Conservation (phyloP, 2,888 invertebrate genomes). For the Luperina testacea region DNA sequence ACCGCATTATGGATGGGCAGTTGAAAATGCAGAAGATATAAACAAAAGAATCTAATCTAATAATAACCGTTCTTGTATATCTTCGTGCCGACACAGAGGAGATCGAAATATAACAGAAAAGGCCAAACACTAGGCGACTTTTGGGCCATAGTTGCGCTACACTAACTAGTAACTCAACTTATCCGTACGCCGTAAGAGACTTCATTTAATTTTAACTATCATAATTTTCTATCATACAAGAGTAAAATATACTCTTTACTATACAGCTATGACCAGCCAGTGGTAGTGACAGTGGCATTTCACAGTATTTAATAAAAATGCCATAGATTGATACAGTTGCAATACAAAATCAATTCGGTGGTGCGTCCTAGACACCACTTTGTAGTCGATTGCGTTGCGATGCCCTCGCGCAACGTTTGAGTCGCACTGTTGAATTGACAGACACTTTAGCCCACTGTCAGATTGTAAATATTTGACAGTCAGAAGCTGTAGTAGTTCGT, state of each 20-base stretch:
- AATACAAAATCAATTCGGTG: slow-evolving; percentile 27
- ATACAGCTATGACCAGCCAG: neutral
- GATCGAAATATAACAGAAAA: neutral
- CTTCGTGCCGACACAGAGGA: neutral
- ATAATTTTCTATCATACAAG: neutral
- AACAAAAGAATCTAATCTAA: neutral
- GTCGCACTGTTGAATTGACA: slow-evolving; percentile 42
- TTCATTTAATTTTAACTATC: neutral
- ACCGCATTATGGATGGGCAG: slow-evolving; percentile 3
- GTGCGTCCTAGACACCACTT: slow-evolving; percentile 14
- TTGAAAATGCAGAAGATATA: neutral
- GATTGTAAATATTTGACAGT: neutral
- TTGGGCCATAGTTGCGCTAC: neutral
- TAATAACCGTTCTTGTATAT: neutral
- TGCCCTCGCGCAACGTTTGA: slow-evolving; percentile 55
- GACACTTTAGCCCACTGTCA: neutral
- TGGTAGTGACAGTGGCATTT: neutral
- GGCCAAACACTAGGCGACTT: neutral
- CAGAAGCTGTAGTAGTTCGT: neutral
- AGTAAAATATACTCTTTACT: neutral
- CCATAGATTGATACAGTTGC: no score
- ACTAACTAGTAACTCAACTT: neutral
- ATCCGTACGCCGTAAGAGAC: neutral
- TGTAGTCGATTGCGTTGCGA: slow-evolving; percentile 42
- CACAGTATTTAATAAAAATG: neutral